Conservation (phyloP, 1,140 invertebrate species). For the Drosophila lacteicornis region DNA sequence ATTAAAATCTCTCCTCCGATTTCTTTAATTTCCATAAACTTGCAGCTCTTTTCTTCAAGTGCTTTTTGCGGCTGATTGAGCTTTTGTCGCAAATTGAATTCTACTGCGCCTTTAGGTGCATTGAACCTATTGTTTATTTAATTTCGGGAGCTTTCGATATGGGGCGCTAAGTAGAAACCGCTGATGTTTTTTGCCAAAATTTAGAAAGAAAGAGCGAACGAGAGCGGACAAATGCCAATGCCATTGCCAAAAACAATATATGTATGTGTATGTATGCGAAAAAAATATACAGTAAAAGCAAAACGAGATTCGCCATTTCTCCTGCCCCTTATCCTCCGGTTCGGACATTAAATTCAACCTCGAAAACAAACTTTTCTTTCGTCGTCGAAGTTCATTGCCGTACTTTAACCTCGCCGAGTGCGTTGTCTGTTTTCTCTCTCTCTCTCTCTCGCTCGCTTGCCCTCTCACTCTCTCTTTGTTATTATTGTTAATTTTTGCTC, state of each 20-base stretch:
- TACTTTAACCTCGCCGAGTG: slow-evolving; percentile 72
- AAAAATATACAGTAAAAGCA: slow-evolving; percentile 12
- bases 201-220: slow-evolving; percentile 7
- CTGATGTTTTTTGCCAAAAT: slow-evolving; percentile 61
- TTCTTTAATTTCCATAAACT: no score
- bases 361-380: slow-evolving; percentile 74
- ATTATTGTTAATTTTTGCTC: slow-evolving; percentile 22
- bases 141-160: slow-evolving; percentile 62
- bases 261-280: not conserved
- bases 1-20: no score
- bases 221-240: slow-evolving; percentile 36
- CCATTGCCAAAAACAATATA: slow-evolving; percentile 46
- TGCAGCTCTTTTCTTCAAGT: slow-evolving; percentile 2
- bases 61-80: slow-evolving; percentile 3
- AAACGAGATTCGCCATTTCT: slow-evolving; percentile 25
- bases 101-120: slow-evolving; percentile 76
- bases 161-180: slow-evolving; percentile 60
- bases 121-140: slow-evolving; percentile 80
- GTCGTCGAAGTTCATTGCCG: slow-evolving; percentile 76
- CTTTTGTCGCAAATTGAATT: slow-evolving; percentile 68
- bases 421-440: slow-evolving; percentile 67
- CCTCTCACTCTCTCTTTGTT: slow-evolving; percentile 28
- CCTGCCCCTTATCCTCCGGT: slow-evolving; percentile 7
- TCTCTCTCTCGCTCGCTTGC: not conserved
- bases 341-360: slow-evolving; percentile 57